Conservation (phyloP, 1,140 invertebrate genomes). For the Magallana gigas region DNA sequence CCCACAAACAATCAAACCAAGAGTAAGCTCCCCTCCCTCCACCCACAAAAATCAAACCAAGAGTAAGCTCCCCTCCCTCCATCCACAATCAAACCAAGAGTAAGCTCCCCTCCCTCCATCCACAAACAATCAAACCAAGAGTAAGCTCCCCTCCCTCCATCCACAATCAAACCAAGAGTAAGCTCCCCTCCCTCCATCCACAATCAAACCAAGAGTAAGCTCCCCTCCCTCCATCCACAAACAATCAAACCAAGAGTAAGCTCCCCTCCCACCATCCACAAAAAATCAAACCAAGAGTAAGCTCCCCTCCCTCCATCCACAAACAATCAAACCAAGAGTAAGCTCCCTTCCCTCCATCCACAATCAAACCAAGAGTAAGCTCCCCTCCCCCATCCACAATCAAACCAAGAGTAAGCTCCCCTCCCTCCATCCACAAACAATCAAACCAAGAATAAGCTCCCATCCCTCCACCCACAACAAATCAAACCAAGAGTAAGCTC, state of each 20-base stretch:
- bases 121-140: not conserved
- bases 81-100: not conserved
- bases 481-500: constrained; percentile 15
- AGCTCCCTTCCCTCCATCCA: not conserved
- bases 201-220: constrained; percentile 7
- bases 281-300: not conserved
- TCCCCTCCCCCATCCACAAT: no score
- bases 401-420: constrained; percentile 16
- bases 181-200: not conserved
- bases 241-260: not conserved
- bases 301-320: not conserved
- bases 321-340: not conserved
- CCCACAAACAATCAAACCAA: no score
- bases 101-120: not conserved
- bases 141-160: not conserved
- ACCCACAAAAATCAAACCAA: not conserved
- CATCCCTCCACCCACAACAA: no score
- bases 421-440: no score
- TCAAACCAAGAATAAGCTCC: constrained; percentile 9
- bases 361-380: constrained; percentile 10
- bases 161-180: not conserved
- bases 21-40: no score
- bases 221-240: no score
- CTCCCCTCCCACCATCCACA: no score
- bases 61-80: not conserved